These are phyloP conservation scores for Podotricha telesiphe DNA, from an alignment of 2,888 invertebrate species.

Conservation along the genomic window DNA sequence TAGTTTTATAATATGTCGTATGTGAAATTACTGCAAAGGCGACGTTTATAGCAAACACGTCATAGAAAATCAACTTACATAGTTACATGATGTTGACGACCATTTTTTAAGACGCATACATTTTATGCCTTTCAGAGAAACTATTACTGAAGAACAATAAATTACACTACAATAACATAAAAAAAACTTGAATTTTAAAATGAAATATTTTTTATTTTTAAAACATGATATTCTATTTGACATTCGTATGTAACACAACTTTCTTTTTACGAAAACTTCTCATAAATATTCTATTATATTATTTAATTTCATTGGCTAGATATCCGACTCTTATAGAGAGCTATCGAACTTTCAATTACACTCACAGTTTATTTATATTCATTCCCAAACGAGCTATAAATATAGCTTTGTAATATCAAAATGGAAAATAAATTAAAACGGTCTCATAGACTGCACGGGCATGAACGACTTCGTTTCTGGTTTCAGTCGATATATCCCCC, in stretches of 20 bases:
- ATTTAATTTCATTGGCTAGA: slow-evolving; percentile 21
- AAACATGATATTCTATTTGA: background rate
- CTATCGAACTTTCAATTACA: background rate
- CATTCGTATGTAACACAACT: background rate
- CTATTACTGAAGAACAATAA: background rate
- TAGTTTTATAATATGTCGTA: slow-evolving; percentile 32
- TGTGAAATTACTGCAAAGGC: slow-evolving; percentile 32
- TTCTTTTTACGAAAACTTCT: background rate
- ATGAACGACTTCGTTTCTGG: slow-evolving; percentile 44
- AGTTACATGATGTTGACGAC: slow-evolving; percentile 32
- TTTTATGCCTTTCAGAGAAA: slow-evolving; percentile 18
- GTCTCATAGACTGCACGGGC: slow-evolving; percentile 20
- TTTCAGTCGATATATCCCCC: slow-evolving; percentile 44
- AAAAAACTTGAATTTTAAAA: background rate
- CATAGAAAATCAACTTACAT: slow-evolving; percentile 26
- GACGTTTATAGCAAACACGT: slow-evolving; percentile 14
- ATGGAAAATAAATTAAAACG: slow-evolving; percentile 29
- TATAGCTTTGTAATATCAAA: slow-evolving; percentile 15
- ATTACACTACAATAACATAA: background rate
- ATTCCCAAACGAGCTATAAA: slow-evolving; percentile 8
- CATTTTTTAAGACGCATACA: background rate
- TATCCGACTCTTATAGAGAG: slow-evolving; percentile 16
- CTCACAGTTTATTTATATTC: slow-evolving; percentile 17
- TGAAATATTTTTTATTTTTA: background rate
- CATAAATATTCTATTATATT: slow-evolving; percentile 15